phyloP scores from a whole-genome alignment of 2,113 vertebrate genomes.

The Trinectes maculatus region DNA sequence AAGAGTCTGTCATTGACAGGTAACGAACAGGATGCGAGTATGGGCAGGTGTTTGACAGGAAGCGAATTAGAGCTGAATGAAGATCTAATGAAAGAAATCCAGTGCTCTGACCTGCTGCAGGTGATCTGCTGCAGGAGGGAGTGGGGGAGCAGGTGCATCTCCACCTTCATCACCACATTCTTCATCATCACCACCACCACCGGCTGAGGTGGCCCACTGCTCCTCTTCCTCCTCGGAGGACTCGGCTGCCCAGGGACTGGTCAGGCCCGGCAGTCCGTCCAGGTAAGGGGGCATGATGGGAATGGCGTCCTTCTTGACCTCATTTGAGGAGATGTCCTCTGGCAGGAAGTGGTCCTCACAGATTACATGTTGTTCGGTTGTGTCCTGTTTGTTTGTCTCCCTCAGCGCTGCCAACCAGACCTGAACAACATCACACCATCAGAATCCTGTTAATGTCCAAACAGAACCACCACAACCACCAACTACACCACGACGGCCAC shows the following conservation, averaged over 20 bases:
- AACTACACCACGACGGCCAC: no score
- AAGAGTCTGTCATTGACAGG: no score
- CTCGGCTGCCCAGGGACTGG: conserved; percentile 48
- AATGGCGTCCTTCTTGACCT: conserved; percentile 75
- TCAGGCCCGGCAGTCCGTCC: conserved; percentile 57
- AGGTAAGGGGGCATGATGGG: conserved; percentile 79
- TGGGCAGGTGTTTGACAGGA: no score
- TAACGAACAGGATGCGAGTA: no score
- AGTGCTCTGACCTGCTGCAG: conserved; percentile 21
- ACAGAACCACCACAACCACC: no score
- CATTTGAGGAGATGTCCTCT: conserved; percentile 68
- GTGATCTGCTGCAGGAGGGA: neutral
- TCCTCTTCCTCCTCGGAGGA: conserved; percentile 24
- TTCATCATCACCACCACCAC: neutral
- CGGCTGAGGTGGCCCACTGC: conserved; percentile 12
- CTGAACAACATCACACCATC: no score
- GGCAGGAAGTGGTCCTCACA: conserved; percentile 84
- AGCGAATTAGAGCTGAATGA: neutral
- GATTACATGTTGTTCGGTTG: conserved; percentile 64
- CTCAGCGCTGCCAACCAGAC: conserved; percentile 82
- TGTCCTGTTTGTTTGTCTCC: conserved; percentile 63
- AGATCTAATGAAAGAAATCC: neutral
- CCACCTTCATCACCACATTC: neutral
- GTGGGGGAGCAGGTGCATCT: neutral
- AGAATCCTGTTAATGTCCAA: no score